These are phyloP conservation scores for Xylocopa sonorina DNA, from an alignment of 1,140 invertebrate genomes.

Conservation along the genomic window DNA sequence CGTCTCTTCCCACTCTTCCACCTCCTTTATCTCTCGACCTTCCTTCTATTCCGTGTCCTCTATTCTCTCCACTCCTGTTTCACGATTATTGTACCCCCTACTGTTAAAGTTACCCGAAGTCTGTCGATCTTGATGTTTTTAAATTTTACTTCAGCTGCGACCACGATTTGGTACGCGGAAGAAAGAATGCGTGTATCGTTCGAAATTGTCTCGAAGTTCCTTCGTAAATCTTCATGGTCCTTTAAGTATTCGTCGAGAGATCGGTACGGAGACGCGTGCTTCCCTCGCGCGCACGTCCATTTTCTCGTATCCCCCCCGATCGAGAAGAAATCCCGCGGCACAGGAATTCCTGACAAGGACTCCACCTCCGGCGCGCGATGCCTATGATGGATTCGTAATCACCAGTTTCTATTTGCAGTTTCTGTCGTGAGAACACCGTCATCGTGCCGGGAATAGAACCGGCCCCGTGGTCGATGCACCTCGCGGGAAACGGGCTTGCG, in stretches of 20 bases:
- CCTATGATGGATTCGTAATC: slow-evolving; percentile 57
- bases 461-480: slow-evolving; percentile 63
- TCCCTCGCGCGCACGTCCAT: slow-evolving; percentile 15
- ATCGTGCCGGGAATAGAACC: slow-evolving; percentile 67
- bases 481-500: slow-evolving; percentile 50
- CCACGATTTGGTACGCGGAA: too few relatives aligned
- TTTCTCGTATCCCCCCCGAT: slow-evolving; percentile 24
- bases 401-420: slow-evolving; percentile 55
- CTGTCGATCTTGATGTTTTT: too few relatives aligned
- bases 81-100: too few relatives aligned
- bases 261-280: neutral
- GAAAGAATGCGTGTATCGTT: too few relatives aligned
- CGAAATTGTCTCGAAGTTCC: too few relatives aligned
- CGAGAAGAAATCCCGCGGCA: slow-evolving; percentile 36
- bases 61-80: neutral
- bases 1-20: neutral
- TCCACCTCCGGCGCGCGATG: slow-evolving; percentile 21
- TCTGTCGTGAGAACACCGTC: slow-evolving; percentile 53
- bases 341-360: slow-evolving; percentile 63
- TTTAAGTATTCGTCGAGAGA: neutral
- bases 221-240: neutral
- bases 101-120: too few relatives aligned
- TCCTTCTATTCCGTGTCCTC: neutral
- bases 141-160: too few relatives aligned
- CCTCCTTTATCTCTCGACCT: neutral